These are phyloP conservation scores for Scylla paramamosain DNA, from an alignment of 1,140 invertebrate species.

Conservation along the genomic window DNA sequence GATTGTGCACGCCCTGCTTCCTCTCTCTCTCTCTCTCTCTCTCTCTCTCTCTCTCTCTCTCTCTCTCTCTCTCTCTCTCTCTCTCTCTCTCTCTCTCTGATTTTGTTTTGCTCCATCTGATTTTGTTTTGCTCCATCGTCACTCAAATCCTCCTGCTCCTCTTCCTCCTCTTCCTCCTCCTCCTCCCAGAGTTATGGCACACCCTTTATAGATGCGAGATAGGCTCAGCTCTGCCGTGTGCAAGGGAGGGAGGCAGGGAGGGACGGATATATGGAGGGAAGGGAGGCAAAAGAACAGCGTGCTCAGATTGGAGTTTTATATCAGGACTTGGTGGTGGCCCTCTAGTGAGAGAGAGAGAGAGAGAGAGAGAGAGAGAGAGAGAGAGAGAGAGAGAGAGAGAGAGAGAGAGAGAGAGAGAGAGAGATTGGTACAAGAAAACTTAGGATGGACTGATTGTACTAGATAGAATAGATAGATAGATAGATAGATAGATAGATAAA, in stretches of 20 bases:
- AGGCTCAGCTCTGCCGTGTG: neutral
- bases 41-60: conserved; percentile 50
- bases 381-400: neutral
- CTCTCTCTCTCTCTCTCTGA: conserved; percentile 43
- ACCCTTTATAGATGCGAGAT: neutral
- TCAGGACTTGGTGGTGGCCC: too few relatives aligned
- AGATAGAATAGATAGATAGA: too few relatives aligned
- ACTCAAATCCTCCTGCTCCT: too few relatives aligned
- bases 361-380: neutral
- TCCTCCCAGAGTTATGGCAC: too few relatives aligned
- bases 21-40: conserved; percentile 53
- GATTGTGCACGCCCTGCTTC: neutral
- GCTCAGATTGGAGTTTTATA: too few relatives aligned
- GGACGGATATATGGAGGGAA: neutral
- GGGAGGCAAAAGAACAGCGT: neutral
- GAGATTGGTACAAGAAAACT: too few relatives aligned
- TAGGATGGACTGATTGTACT: too few relatives aligned
- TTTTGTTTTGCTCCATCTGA: neutral
- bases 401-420: too few relatives aligned
- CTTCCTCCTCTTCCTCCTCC: too few relatives aligned
- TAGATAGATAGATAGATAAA: too few relatives aligned
- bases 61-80: conserved; percentile 52
- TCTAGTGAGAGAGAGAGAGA: neutral
- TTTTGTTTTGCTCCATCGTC: neutral
- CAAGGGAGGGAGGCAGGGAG: neutral